Percentiles rank a stretch among this genome's conserved stretches.
phyloP scores from a whole-genome alignment of 1,140 invertebrate species.

The Drosophila kepulauana region DNA sequence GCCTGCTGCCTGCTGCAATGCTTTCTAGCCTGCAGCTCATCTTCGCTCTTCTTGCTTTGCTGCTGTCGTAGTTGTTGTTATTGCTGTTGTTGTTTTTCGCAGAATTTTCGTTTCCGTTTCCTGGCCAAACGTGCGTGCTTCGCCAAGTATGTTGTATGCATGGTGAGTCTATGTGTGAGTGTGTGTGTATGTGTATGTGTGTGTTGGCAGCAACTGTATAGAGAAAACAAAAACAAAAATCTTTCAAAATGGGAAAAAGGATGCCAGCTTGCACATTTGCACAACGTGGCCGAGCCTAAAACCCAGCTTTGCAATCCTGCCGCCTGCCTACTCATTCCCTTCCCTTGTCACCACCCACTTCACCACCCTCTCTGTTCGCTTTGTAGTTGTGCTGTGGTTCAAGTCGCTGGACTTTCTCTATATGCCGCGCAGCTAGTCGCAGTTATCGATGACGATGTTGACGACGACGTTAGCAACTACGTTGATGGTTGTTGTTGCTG shows the following conservation, averaged over 20 bases:
- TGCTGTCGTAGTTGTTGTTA: constrained; percentile 35
- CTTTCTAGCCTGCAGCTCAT: constrained; percentile 48
- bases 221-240: constrained; percentile 79
- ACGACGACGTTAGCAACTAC: constrained; percentile 18
- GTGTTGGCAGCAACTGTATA: constrained; percentile 57
- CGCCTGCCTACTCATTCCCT: background rate
- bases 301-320: constrained; percentile 3
- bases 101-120: constrained; percentile 83
- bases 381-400: constrained; percentile 28
- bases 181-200: constrained; percentile 29
- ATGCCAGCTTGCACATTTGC: constrained; percentile 82
- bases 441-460: constrained; percentile 65
- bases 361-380: background rate
- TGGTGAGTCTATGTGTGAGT: constrained; percentile 12
- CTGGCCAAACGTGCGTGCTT: constrained; percentile 75
- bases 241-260: constrained; percentile 77
- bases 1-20: constrained; percentile 16
- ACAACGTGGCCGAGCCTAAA: constrained; percentile 63
- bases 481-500: constrained; percentile 16
- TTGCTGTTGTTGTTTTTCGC: constrained; percentile 75
- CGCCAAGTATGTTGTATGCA: constrained; percentile 18
- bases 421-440: constrained; percentile 27
- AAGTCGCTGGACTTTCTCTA: constrained; percentile 59
- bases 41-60: constrained; percentile 49
- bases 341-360: background rate